Conservation (phyloP, 2,888 invertebrate species). For the Serrognathus titanus region DNA sequence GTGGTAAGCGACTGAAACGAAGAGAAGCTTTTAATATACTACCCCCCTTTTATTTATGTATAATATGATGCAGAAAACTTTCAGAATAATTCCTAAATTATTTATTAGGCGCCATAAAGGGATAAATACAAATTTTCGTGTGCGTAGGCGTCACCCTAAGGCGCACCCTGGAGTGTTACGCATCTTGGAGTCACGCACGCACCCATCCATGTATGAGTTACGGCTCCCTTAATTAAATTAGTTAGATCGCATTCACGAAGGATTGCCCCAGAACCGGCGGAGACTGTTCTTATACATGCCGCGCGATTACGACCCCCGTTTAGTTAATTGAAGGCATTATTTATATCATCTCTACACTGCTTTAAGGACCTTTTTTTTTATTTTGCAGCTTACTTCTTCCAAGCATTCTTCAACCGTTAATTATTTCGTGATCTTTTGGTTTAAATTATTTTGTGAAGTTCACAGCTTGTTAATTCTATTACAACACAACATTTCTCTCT, state of each 20-base stretch:
- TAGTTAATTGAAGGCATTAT: background rate
- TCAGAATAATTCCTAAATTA: constrained; percentile 4
- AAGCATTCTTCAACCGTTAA: no score
- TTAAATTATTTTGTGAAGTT: no score
- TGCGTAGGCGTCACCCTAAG: constrained; percentile 11
- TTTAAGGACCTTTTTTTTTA: no score
- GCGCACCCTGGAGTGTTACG: constrained; percentile 11
- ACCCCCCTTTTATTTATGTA: background rate
- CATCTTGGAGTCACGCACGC: constrained; percentile 28
- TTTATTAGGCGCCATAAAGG: constrained; percentile 5
- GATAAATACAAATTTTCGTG: constrained; percentile 16
- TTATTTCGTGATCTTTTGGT: no score
- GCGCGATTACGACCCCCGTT: background rate
- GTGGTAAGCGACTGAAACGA: no score
- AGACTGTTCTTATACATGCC: background rate
- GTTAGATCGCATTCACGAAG: constrained; percentile 15
- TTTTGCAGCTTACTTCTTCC: no score
- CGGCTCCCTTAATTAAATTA: constrained; percentile 35
- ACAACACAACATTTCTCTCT: no score
- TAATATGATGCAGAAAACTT: background rate
- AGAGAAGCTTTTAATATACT: no score
- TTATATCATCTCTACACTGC: background rate
- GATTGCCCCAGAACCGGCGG: constrained; percentile 4
- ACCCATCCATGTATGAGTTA: constrained; percentile 33
- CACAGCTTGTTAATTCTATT: no score